These are phyloP conservation scores for Drosophila leonis DNA, from an alignment of 2,888 invertebrate species.

Conservation along the genomic window DNA sequence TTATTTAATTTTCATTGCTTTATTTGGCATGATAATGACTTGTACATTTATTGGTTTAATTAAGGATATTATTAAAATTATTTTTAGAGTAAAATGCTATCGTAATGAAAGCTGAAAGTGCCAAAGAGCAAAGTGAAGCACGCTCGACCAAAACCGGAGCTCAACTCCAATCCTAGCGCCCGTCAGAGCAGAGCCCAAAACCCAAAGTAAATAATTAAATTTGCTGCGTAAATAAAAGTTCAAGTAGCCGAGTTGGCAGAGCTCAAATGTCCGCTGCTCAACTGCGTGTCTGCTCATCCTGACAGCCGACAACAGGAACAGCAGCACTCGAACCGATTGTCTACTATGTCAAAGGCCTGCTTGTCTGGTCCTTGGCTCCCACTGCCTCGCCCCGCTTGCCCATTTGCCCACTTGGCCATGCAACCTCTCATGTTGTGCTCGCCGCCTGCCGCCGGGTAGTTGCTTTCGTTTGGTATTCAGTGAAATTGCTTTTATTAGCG, in stretches of 20 bases:
- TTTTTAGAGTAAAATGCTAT: background rate
- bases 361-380: background rate
- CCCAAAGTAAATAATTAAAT: slow-evolving; percentile 77
- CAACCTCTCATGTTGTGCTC: slow-evolving; percentile 3
- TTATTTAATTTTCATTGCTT: slow-evolving; percentile 4
- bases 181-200: slow-evolving; percentile 29
- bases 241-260: slow-evolving; percentile 37
- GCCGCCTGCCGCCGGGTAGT: slow-evolving; percentile 23
- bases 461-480: slow-evolving; percentile 74
- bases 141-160: slow-evolving; percentile 7
- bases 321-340: slow-evolving; percentile 62
- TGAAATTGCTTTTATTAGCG: slow-evolving; percentile 78
- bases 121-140: slow-evolving; percentile 2
- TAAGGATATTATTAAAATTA: background rate
- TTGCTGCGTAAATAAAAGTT: slow-evolving; percentile 78
- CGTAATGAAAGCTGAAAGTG: slow-evolving; percentile 3
- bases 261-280: slow-evolving; percentile 40
- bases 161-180: slow-evolving; percentile 18
- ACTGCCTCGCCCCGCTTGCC: background rate
- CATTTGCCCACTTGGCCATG: background rate
- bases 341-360: slow-evolving; percentile 74
- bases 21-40: background rate
- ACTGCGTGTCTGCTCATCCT: slow-evolving; percentile 35
- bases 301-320: slow-evolving; percentile 30
- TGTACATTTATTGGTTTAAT: background rate